Conservation (phyloP, 2,888 invertebrate species). For the Campoplex capitator region DNA sequence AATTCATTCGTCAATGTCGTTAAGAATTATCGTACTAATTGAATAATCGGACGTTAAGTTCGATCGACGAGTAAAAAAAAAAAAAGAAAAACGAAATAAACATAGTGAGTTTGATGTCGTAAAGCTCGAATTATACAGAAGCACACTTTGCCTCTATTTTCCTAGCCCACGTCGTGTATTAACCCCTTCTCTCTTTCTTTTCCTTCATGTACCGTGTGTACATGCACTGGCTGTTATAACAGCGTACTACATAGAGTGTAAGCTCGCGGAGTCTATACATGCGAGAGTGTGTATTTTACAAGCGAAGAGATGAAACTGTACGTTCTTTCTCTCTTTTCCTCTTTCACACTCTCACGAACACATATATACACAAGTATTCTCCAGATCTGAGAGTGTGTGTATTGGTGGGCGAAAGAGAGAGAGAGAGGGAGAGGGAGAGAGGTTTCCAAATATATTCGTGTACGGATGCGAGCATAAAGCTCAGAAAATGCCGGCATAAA, state of each 20-base stretch:
- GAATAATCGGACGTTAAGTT: background rate
- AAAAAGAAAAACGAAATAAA: background rate
- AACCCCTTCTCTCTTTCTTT: background rate
- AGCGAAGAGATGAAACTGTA: constrained; percentile 36
- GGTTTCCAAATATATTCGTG: constrained; percentile 68
- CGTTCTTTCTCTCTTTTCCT: background rate
- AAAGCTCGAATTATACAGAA: constrained; percentile 36
- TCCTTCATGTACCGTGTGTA: constrained; percentile 17
- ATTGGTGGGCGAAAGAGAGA: background rate
- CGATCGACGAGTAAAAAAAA: background rate
- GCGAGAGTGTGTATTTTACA: constrained; percentile 50
- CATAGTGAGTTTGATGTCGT: background rate
- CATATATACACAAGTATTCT: background rate
- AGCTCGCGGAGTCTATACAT: constrained; percentile 36
- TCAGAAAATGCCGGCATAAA: constrained; percentile 76
- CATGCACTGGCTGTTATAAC: constrained; percentile 60
- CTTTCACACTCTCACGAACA: too few relatives aligned
- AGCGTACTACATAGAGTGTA: constrained; percentile 39
- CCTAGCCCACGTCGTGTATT: constrained; percentile 7
- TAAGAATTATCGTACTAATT: background rate
- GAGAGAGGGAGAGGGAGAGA: constrained; percentile 23
- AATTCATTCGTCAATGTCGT: background rate
- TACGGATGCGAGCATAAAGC: constrained; percentile 71
- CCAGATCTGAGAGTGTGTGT: background rate
- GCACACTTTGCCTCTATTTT: constrained; percentile 30